Conservation (phyloP, 2,888 invertebrate genomes). For the Torymus auratus region DNA sequence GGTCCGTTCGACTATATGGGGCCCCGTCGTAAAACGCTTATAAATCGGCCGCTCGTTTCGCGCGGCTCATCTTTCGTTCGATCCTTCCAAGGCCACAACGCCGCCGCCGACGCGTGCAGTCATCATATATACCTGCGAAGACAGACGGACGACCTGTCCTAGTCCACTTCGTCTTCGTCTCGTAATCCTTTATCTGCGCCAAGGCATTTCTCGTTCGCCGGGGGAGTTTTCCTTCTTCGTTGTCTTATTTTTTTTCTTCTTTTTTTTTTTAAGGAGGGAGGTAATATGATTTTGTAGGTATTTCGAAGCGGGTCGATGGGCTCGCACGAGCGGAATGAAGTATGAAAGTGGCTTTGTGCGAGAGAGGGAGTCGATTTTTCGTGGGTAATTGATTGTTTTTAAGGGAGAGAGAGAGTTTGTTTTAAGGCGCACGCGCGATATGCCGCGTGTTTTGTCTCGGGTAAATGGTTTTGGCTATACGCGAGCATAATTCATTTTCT, state of each 20-base stretch:
- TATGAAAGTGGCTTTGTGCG: not conserved
- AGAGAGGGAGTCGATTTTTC: too few relatives aligned
- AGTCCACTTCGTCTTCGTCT: conserved; percentile 51
- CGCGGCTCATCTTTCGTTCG: conserved; percentile 51
- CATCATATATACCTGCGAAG: conserved; percentile 5
- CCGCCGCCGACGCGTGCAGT: not conserved
- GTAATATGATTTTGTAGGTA: conserved; percentile 31
- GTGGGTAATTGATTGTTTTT: too few relatives aligned
- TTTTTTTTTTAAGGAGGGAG: not conserved
- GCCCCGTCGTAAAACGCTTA: conserved; percentile 18
- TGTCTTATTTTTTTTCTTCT: not conserved
- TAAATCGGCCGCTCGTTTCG: conserved; percentile 49
- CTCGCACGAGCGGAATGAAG: not conserved
- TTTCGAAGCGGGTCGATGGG: not conserved
- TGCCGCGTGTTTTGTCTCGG: too few relatives aligned
- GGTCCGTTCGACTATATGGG: not conserved
- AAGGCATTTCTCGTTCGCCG: conserved; percentile 8
- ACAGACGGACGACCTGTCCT: conserved; percentile 35
- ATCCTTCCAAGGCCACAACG: conserved; percentile 38
- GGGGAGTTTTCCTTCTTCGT: conserved; percentile 2
- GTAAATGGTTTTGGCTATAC: too few relatives aligned
- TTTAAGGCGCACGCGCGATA: too few relatives aligned
- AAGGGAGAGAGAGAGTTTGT: too few relatives aligned
- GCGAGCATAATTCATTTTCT: not conserved
- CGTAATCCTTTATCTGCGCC: conserved; percentile 37